These are phyloP conservation scores for Oopsacas minuta DNA, from an alignment of 37 sponge, comb jelly and placozoan species.

Conservation along the genomic window DNA sequence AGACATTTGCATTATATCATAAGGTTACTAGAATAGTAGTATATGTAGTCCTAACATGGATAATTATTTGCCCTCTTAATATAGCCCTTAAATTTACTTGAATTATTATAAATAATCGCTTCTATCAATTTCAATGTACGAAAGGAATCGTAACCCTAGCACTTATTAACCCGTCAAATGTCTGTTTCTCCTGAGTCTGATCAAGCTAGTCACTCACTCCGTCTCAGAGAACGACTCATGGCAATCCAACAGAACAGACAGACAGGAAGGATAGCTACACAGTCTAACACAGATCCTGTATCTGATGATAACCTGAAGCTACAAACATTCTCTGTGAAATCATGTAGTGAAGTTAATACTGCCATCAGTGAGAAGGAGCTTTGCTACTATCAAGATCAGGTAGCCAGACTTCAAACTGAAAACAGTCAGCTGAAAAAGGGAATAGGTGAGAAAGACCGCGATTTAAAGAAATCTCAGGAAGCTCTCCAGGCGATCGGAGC, in stretches of 20 bases:
- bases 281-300: background rate
- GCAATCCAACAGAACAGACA: conserved; percentile 7
- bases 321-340: background rate
- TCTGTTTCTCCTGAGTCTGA: background rate
- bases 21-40: too few species aligned
- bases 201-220: conserved; percentile 3
- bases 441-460: background rate
- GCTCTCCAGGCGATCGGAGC: conserved; percentile 11
- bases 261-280: background rate
- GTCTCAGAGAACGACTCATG: background rate
- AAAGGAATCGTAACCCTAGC: conserved; percentile 18
- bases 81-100: too few species aligned
- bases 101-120: too few species aligned
- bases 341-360: background rate
- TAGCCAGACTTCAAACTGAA: background rate
- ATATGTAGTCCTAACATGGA: too few species aligned
- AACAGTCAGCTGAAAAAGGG: background rate
- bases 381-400: background rate
- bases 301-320: conserved; percentile 1
- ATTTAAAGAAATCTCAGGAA: background rate
- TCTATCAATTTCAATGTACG: too few species aligned
- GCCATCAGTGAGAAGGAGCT: background rate
- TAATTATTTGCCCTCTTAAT: too few species aligned
- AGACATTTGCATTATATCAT: background rate
- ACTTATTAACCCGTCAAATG: background rate